phyloP scores from a whole-genome alignment of 2,888 invertebrate species.

The Pherbina coryleti region DNA sequence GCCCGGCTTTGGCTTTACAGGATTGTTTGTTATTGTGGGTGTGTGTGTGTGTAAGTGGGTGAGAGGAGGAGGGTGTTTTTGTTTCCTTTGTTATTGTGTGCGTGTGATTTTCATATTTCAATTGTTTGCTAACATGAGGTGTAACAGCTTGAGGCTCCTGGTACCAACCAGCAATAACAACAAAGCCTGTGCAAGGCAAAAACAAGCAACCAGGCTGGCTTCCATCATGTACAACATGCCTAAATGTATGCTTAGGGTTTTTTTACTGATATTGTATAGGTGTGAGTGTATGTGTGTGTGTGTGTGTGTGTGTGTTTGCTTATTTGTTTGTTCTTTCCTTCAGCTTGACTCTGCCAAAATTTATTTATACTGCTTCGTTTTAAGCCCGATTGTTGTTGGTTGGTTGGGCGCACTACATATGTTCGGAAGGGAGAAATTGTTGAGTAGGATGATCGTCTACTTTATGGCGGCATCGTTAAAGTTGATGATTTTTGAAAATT shows the following conservation, averaged over 20 bases:
- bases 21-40: not conserved
- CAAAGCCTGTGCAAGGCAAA: not conserved
- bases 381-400: not conserved
- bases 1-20: too few relatives aligned
- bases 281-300: too few relatives aligned
- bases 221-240: slow-evolving; percentile 13
- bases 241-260: slow-evolving; percentile 22
- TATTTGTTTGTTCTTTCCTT: not conserved
- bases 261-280: not conserved
- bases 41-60: not conserved
- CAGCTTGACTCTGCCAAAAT: not conserved
- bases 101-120: not conserved
- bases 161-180: not conserved
- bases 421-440: too few relatives aligned
- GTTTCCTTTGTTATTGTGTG: not conserved
- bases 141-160: slow-evolving; percentile 1
- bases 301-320: too few relatives aligned
- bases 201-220: not conserved
- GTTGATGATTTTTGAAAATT: slow-evolving; percentile 1
- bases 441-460: too few relatives aligned
- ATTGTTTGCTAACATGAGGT: slow-evolving; percentile 11
- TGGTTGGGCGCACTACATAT: too few relatives aligned
- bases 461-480: not conserved
- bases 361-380: not conserved
- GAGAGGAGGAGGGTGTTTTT: not conserved